phyloP scores from a whole-genome alignment of 2,888 invertebrate species.

The Strigamia crassipes region DNA sequence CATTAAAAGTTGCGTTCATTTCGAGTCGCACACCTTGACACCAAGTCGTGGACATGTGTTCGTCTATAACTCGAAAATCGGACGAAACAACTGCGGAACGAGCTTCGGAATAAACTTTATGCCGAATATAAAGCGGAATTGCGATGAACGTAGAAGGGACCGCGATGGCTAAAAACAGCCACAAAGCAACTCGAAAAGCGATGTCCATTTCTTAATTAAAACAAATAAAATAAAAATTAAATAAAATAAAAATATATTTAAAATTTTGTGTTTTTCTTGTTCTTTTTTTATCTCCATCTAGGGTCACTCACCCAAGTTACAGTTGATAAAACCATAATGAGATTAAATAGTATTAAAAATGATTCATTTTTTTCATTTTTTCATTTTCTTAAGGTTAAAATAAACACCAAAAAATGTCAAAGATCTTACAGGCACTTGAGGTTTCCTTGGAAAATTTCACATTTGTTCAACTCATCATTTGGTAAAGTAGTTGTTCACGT shows the following conservation, averaged over 20 bases:
- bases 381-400: background rate
- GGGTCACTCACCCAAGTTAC: background rate
- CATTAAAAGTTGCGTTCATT: conserved; percentile 76
- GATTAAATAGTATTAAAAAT: background rate
- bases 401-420: background rate
- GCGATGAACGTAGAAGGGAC: conserved; percentile 71
- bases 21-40: conserved; percentile 66
- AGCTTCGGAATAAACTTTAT: conserved; percentile 67
- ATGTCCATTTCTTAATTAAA: conserved; percentile 47
- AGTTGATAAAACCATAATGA: background rate
- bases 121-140: conserved; percentile 72
- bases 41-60: conserved; percentile 76
- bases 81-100: conserved; percentile 75
- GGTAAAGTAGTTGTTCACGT: conserved; percentile 11
- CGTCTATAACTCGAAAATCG: conserved; percentile 75
- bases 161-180: conserved; percentile 64
- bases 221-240: background rate
- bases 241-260: too few relatives aligned
- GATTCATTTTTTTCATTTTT: background rate
- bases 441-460: background rate
- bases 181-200: conserved; percentile 65
- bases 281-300: too few relatives aligned
- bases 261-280: too few relatives aligned
- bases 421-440: background rate
- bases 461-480: background rate